Evolutionary conservation across 2,797 vertebrate species (phyloP), one percentile per base, ranked within the genome.

Genomic region (Manis javanica): DNA sequence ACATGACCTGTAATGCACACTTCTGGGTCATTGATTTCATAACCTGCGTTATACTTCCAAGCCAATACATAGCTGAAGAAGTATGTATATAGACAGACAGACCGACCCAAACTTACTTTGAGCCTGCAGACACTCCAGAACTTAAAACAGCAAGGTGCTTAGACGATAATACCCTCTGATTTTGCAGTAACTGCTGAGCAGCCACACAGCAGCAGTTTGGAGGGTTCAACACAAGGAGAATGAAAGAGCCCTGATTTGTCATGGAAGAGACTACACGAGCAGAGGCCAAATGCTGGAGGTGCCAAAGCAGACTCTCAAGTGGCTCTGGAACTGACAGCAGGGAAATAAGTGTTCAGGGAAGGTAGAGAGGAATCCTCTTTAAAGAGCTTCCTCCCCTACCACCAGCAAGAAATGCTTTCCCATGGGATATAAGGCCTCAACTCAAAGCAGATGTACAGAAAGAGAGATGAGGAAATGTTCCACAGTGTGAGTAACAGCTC

Each of bases 281-380:
- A 85, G 81, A 85, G 51, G 85, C 66, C 92, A 69, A 92, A 88
- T 7, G 61, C 72, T 64, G 87, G 49, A 77, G 31, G 63, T 64
- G 85, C 93, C 90, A 53, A 95, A 81, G 95, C 23, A 87, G 94
- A 55, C 29, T 89, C 94, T 85, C 63, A 4, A 51, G 72, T 86
- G 92, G 85, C 63, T 95, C 94, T 68, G 95, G 64, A 96, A 79
- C 85, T 39, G 77, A 95, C 78, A 61, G 74, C 42, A 94, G 72
- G 94, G 77, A 96, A 68, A 90, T 69, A n/a, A 79, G 64, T 0
- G 12, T 49, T 86, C 74, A 91, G 72, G 64, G 51, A 59, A 21
- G 68, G 29, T 2, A 26, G 11, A 77, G 75, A 88, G 81, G 57
- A 81, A 77, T 71, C 55, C 82, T 90, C 87, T 37, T 26, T 29